phyloP scores from a whole-genome alignment of 2,797 vertebrate species.

The Muraenolepis orangiensis region DNA sequence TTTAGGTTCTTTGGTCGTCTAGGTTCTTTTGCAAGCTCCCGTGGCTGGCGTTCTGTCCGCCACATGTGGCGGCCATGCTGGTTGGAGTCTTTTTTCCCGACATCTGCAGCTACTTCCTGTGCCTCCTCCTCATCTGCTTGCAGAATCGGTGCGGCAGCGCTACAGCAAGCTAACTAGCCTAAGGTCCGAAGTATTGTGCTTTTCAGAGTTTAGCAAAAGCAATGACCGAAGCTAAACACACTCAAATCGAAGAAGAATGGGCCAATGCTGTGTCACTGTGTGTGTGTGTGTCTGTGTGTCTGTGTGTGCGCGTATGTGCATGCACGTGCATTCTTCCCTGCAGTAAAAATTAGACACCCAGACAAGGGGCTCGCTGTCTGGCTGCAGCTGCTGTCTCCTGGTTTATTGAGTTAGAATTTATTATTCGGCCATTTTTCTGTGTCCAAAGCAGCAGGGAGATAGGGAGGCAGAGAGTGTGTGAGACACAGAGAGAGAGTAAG shows the following conservation, averaged over 20 bases:
- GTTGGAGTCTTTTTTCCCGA: slow-evolving; percentile 19
- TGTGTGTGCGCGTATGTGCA: slow-evolving; percentile 4
- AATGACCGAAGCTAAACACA: slow-evolving; percentile 4
- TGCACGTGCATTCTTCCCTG: slow-evolving; percentile 27
- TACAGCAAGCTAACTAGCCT: neutral
- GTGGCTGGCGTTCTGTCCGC: slow-evolving; percentile 32
- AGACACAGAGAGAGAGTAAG: slow-evolving; percentile 49
- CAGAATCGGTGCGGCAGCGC: slow-evolving; percentile 24
- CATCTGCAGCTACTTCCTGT: slow-evolving; percentile 39
- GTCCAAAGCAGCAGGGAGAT: slow-evolving; percentile 68
- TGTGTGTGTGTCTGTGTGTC: slow-evolving; percentile 10
- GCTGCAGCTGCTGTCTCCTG: slow-evolving; percentile 70
- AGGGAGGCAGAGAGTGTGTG: slow-evolving; percentile 51
- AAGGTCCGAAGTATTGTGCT: slow-evolving; percentile 24
- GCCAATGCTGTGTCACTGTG: slow-evolving; percentile 8
- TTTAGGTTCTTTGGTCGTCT: neutral
- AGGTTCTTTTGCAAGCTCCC: neutral
- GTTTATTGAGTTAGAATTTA: slow-evolving; percentile 78
- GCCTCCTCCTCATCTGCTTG: slow-evolving; percentile 21
- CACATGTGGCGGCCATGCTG: slow-evolving; percentile 13
- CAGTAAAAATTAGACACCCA: slow-evolving; percentile 44
- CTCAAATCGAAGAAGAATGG: slow-evolving; percentile 32
- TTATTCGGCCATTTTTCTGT: slow-evolving; percentile 76
- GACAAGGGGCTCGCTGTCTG: slow-evolving; percentile 71
- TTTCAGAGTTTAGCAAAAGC: slow-evolving; percentile 24